Percentiles rank a stretch among this genome's conserved stretches.
These are phyloP conservation scores for Gnathonemus longibarbis DNA, from an alignment of 2,113 vertebrate species.

Conservation along the genomic window DNA sequence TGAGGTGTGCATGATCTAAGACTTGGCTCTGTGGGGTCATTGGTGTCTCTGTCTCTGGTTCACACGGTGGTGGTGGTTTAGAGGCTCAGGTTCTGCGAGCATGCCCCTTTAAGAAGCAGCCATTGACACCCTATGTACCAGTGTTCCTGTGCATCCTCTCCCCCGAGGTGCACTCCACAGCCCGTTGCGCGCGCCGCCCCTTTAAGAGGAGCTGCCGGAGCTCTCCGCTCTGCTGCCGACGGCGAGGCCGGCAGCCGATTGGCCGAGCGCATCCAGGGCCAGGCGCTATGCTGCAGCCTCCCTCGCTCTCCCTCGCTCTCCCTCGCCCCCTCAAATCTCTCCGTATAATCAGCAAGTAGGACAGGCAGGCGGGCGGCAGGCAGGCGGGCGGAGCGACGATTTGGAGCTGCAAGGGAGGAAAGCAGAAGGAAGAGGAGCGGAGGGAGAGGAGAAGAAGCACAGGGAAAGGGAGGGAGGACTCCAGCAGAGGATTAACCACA, in stretches of 20 bases:
- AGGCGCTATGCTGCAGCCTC: constrained; percentile 56
- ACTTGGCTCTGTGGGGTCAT: neutral
- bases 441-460: constrained; percentile 49
- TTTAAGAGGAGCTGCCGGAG: constrained; percentile 50
- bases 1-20: neutral
- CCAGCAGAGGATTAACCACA: constrained; percentile 61
- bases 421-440: constrained; percentile 47
- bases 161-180: neutral
- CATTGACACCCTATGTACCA: neutral
- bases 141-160: neutral
- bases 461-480: constrained; percentile 29
- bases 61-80: neutral
- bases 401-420: constrained; percentile 55
- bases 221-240: constrained; percentile 67
- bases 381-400: constrained; percentile 32
- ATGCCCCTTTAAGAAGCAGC: neutral
- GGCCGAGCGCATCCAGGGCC: constrained; percentile 70
- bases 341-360: constrained; percentile 75
- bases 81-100: neutral
- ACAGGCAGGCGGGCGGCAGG: constrained; percentile 70
- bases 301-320: constrained; percentile 23
- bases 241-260: constrained; percentile 72
- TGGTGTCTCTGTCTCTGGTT: neutral
- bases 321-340: constrained; percentile 62
- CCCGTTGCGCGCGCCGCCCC: neutral